phyloP scores from a whole-genome alignment of 2,888 invertebrate species.

The Leucania comma region DNA sequence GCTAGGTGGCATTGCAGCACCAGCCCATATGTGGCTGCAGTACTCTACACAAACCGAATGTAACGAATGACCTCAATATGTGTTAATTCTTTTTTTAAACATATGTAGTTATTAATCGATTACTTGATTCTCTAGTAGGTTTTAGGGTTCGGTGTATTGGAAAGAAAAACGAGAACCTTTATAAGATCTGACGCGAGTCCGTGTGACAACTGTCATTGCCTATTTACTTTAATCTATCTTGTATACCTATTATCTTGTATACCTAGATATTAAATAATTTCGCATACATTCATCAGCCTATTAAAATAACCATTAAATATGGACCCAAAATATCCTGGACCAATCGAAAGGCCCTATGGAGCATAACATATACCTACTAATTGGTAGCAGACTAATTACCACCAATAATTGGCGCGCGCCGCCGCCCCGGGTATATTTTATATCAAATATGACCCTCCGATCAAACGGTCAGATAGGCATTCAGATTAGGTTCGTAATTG shows the following conservation, averaged over 20 bases:
- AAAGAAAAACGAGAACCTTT: background rate
- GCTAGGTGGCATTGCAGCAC: too few relatives aligned
- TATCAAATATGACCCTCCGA: slow-evolving; percentile 32
- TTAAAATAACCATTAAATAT: background rate
- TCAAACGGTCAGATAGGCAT: slow-evolving; percentile 40
- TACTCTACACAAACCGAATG: too few relatives aligned
- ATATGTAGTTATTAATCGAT: too few relatives aligned
- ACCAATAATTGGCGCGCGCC: slow-evolving; percentile 31
- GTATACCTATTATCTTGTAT: background rate
- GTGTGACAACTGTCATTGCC: background rate
- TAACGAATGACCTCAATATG: background rate
- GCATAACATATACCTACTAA: slow-evolving; percentile 21
- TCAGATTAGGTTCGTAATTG: slow-evolving; percentile 27
- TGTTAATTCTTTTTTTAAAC: too few relatives aligned
- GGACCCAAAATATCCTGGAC: background rate
- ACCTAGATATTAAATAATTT: too few relatives aligned
- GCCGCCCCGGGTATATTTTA: slow-evolving; percentile 29
- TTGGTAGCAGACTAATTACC: slow-evolving; percentile 49
- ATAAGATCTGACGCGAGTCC: background rate
- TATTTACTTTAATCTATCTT: background rate
- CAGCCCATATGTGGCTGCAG: too few relatives aligned
- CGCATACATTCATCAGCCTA: too few relatives aligned
- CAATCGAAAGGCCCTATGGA: slow-evolving; percentile 10
- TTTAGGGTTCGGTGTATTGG: background rate
- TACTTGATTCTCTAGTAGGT: too few relatives aligned